These are phyloP conservation scores for Dysmachus trigonus DNA, from an alignment of 2,888 invertebrate species.

Conservation along the genomic window DNA sequence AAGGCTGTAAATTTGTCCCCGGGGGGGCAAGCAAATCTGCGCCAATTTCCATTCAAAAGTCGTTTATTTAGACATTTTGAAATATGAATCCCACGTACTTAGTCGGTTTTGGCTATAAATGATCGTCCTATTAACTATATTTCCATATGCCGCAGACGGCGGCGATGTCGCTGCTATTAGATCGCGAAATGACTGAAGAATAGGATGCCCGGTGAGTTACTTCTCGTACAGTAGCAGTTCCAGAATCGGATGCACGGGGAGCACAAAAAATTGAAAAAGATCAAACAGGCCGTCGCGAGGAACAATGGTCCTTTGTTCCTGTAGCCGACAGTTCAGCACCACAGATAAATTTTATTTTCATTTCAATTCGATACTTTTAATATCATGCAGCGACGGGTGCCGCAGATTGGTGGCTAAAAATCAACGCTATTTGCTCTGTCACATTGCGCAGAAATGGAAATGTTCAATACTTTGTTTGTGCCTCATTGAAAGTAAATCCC, in stretches of 20 bases:
- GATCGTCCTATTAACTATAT: conserved; percentile 48
- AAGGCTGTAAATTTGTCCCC: conserved; percentile 26
- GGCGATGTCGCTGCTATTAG: conserved; percentile 30
- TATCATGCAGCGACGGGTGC: conserved; percentile 39
- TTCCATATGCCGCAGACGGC: conserved; percentile 46
- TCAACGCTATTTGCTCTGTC: conserved; percentile 32
- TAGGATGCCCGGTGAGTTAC: conserved; percentile 48
- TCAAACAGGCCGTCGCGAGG: conserved; percentile 30
- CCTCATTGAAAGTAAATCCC: conserved; percentile 3
- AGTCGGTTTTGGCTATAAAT: conserved; percentile 47
- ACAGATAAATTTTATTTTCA: conserved; percentile 36
- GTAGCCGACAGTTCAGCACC: conserved; percentile 22
- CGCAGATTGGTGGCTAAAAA: conserved; percentile 25
- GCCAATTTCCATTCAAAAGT: conserved; percentile 24
- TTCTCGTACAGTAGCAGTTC: conserved; percentile 39
- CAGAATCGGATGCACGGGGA: neutral
- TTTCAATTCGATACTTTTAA: conserved; percentile 37
- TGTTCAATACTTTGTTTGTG: neutral
- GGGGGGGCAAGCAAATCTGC: neutral
- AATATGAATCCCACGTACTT: conserved; percentile 42
- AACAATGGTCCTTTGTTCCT: conserved; percentile 42
- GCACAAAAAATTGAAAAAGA: conserved; percentile 29
- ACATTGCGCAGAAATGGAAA: conserved; percentile 31
- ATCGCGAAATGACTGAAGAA: conserved; percentile 48
- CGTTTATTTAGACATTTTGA: conserved; percentile 43